These are phyloP conservation scores for Acomys russatus DNA, from an alignment of 2,797 vertebrate genomes.

Conservation along the genomic window DNA sequence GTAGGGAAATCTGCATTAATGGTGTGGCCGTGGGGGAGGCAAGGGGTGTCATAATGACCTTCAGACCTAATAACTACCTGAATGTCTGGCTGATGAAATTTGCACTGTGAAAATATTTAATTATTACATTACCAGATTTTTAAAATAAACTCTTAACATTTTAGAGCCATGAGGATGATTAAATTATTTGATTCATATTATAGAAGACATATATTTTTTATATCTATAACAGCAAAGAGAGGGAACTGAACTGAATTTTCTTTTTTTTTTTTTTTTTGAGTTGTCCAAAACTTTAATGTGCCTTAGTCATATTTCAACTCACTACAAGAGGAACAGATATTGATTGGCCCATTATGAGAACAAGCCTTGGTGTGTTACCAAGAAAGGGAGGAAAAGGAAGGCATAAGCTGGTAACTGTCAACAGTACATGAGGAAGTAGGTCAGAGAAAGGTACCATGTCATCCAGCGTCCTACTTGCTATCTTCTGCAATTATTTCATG, in stretches of 20 bases:
- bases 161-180: conserved; percentile 16
- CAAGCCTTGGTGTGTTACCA: neutral
- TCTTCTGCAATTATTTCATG: neutral
- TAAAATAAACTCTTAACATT: conserved; percentile 32
- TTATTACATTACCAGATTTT: conserved; percentile 37
- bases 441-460: neutral
- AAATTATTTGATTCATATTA: conserved; percentile 33
- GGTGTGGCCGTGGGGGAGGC: neutral
- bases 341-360: neutral
- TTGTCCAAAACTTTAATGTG: accelerated
- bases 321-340: neutral
- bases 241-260: neutral
- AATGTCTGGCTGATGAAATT: conserved; percentile 17
- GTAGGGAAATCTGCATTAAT: conserved; percentile 38
- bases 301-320: neutral
- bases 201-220: conserved; percentile 8
- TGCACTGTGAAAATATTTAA: conserved; percentile 38
- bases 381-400: neutral
- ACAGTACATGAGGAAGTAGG: neutral
- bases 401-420: neutral
- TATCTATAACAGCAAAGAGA: conserved; percentile 26
- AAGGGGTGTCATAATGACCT: neutral
- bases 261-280: too few relatives aligned
- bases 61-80: conserved; percentile 53
- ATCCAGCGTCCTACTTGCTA: neutral